Percentiles rank a stretch among this genome's conserved stretches.
phyloP scores from a whole-genome alignment of 2,888 invertebrate genomes.

The Azorinus chamasolen region DNA sequence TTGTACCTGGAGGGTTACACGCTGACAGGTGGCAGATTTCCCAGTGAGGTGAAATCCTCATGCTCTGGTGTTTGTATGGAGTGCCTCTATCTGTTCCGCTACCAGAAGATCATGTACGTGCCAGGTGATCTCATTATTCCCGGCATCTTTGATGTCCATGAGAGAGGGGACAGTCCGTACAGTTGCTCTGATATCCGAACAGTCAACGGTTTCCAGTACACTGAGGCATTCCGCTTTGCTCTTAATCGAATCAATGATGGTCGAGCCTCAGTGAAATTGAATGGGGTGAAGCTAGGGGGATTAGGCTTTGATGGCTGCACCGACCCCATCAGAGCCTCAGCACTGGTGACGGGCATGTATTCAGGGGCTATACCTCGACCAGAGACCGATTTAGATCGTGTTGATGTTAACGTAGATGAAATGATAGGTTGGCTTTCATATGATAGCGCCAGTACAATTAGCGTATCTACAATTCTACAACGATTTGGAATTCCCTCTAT shows the following conservation, averaged over 20 bases:
- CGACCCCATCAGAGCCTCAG: slow-evolving; percentile 70
- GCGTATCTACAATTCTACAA: slow-evolving; percentile 71
- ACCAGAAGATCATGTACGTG: slow-evolving; percentile 75
- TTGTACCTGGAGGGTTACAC: slow-evolving; percentile 43
- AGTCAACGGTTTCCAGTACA: slow-evolving; percentile 79
- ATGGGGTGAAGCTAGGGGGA: slow-evolving; percentile 77
- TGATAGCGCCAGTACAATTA: slow-evolving; percentile 78
- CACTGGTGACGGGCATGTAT: slow-evolving; percentile 76
- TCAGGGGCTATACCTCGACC: slow-evolving; percentile 65
- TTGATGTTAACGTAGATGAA: slow-evolving; percentile 49
- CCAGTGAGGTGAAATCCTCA: slow-evolving; percentile 43
- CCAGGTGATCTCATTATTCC: slow-evolving; percentile 81
- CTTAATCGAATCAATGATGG: slow-evolving; percentile 76
- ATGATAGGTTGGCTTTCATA: slow-evolving; percentile 79
- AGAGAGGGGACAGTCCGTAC: slow-evolving; percentile 74
- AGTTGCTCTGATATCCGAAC: slow-evolving; percentile 72
- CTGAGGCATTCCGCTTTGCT: slow-evolving; percentile 81
- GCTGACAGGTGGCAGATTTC: slow-evolving; percentile 34
- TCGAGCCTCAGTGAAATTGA: slow-evolving; percentile 61
- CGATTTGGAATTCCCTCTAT: slow-evolving; percentile 87
- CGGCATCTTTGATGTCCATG: slow-evolving; percentile 79
- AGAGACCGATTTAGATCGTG: slow-evolving; percentile 44
- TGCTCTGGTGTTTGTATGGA: slow-evolving; percentile 78
- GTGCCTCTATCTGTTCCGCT: slow-evolving; percentile 79
- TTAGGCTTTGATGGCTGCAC: slow-evolving; percentile 82